Percentiles rank a stretch among this genome's conserved stretches.
phyloP scores from a whole-genome alignment of 2,113 vertebrate species.

The Oxyruncus cristatus region DNA sequence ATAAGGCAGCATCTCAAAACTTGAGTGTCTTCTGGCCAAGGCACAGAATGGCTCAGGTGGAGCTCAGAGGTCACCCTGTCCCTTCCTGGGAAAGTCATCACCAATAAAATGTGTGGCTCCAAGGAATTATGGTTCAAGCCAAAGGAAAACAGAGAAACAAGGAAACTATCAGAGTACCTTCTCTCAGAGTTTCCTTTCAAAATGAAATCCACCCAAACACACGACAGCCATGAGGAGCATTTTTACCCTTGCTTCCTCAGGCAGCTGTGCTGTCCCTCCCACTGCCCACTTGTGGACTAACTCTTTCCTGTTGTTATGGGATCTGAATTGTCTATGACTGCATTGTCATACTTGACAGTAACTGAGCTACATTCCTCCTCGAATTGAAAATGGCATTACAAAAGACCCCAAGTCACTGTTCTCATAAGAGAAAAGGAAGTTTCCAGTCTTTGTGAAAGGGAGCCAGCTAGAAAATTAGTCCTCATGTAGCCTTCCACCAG shows the following conservation, averaged over 20 bases:
- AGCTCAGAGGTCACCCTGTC: not conserved
- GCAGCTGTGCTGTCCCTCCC: not conserved
- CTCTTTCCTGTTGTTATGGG: not conserved
- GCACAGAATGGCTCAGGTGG: not conserved
- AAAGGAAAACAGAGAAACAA: not conserved
- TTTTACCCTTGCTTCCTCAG: not conserved
- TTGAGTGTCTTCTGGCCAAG: not conserved
- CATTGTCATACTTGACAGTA: not conserved
- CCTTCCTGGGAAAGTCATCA: not conserved
- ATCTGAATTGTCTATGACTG: not conserved
- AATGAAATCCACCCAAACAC: not conserved
- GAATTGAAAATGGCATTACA: not conserved
- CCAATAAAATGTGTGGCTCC: not conserved
- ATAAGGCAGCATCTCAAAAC: not conserved
- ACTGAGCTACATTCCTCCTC: not conserved
- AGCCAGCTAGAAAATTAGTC: not conserved
- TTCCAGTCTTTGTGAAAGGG: not conserved
- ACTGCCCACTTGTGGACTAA: not conserved
- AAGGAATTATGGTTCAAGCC: not conserved
- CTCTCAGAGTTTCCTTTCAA: not conserved
- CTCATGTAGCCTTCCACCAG: not conserved
- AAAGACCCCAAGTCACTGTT: not conserved
- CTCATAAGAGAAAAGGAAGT: not conserved
- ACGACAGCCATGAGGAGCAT: fast-evolving
- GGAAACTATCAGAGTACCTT: not conserved